Evolutionary conservation across 2,888 invertebrate species (phyloP).

Genomic region (Platynereis dumerilii): DNA sequence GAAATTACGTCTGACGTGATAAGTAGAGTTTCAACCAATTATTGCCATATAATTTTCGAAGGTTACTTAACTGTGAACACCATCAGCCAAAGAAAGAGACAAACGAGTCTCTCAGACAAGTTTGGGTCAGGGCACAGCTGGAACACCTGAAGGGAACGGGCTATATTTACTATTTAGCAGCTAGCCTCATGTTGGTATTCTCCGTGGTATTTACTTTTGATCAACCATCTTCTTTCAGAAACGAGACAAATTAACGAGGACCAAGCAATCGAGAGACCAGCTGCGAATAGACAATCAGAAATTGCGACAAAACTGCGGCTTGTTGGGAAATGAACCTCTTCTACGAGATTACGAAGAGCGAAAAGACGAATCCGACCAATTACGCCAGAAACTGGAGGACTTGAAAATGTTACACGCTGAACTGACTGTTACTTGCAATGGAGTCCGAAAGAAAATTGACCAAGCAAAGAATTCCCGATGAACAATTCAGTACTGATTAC

Average conservation of each 20-base stretch:
- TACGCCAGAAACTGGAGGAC: constrained; percentile 50
- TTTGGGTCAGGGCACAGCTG: too few species aligned
- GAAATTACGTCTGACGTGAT: too few species aligned
- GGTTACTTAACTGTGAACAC: too few species aligned
- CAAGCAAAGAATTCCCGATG: constrained; percentile 43
- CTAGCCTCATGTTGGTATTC: too few species aligned
- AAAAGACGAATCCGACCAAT: constrained; percentile 55
- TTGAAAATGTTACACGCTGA: constrained; percentile 60
- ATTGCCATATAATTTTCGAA: too few species aligned
- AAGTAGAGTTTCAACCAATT: too few species aligned
- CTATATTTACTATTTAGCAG: too few species aligned
- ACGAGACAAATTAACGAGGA: constrained; percentile 60
- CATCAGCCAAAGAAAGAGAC: too few species aligned
- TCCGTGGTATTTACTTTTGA: too few species aligned
- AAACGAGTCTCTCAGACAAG: too few species aligned
- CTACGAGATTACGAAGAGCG: constrained; percentile 66
- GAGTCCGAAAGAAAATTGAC: constrained; percentile 60
- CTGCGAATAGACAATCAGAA: constrained; percentile 63
- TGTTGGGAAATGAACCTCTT: constrained; percentile 66
- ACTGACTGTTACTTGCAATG: constrained; percentile 56
- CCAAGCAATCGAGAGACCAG: constrained; percentile 64
- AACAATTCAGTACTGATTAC: background rate
- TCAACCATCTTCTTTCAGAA: constrained; percentile 52
- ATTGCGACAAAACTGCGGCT: constrained; percentile 65
- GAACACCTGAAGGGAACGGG: too few species aligned